Evolutionary conservation across 2,113 vertebrate genomes (phyloP), one percentile per base, ranked within the genome.

Genomic region (Thalassoma bifasciatum): DNA sequence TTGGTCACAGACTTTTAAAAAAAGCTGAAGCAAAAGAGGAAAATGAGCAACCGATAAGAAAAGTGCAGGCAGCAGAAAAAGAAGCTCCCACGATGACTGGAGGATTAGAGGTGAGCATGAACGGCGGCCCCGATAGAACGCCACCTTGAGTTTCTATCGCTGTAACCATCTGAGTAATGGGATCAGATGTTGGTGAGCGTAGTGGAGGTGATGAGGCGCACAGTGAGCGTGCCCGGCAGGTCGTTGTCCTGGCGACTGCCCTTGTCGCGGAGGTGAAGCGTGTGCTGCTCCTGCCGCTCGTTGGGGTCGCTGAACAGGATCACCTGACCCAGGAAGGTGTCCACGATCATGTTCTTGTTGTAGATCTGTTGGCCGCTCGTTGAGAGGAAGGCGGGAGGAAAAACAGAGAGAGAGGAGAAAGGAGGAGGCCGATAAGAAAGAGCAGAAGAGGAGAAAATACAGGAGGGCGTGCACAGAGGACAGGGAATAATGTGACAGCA

Each of bases 291-390:
- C 90, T 96, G 97, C 5, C 92, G 95, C 85, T 97, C 94, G 0
- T 93, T 95, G 0, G 96, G 95, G 53, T 96, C 94, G 3, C 94
- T 95, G 1, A 91, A 93, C 66, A 99, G 90, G 12, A 79, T 85
- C 88, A 98, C 97, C 77, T 98, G 97, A 89, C 98, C 98, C 93
- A 99, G 85, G 90, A 99, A 99, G 87, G 98, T 95, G 2, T 99
- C 98, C 8, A 96, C 95, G 47, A 99, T 94, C 81, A 97, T 92
- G 72, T 96, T 97, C 86, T 94, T 94, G 88, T 93, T 95, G 93
- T 94, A 95, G 89, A 95, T 93, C 94, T 95, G 88, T 52, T 22
- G 16, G 36, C 21, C 57, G 30, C 47, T 42, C 60, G 49, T 16
- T 38, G 51, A 8, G 63, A 60, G 72, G 66, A 72, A 69, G 72